Evolutionary conservation across 2,888 invertebrate genomes (phyloP), one percentile per base, ranked within the genome.

Genomic region (Apodemia mormo): DNA sequence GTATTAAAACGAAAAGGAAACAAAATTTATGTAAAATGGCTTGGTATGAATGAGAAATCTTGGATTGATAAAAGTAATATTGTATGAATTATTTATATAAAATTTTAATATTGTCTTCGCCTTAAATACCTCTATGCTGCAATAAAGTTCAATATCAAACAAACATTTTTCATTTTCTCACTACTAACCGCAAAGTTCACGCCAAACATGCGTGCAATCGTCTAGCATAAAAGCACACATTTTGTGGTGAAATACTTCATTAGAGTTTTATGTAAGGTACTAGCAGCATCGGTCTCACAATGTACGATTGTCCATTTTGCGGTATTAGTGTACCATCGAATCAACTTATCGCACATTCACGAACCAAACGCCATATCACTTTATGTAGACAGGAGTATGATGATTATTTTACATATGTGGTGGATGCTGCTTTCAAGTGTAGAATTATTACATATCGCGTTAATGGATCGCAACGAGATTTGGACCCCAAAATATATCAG

Each of bases 1-100:
- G 61, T 74, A 37, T 33, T 74, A n/a, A 72, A 58, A 69, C 67
- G 37, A 37, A 69, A 69, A 56, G 67, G 67, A 22, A 65, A 67
- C 33, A 68, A 71, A n/a, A 52, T 71, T 52, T 68, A 43, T n/a
- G 71, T 69, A n/a, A 71, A 71, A 56, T 71, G 71, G 71, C 29
- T 71, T 12, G 68, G 68, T 54, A 10, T 71, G 9, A 12, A 1
- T 14, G 12, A 49, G 12, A 49, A 49, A 12, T 3, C 12, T 14
- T 49, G 49, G 49, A 49, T 49, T 49, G 49, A 74, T 58, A 76
- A 74, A 66, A 22, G 22, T 22, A 22, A 22, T 22, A 22, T 22
- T 22, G 22, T 22, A 22, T 22, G 22, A 22, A 22, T 22, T 22
- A 22, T 22, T 22, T 22, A 22, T 22, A 22, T 22, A 0, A 22